Percentiles rank a stretch among this genome's conserved stretches.
phyloP scores from a whole-genome alignment of 2,797 vertebrate genomes.

The Phoxinus dragarum region DNA sequence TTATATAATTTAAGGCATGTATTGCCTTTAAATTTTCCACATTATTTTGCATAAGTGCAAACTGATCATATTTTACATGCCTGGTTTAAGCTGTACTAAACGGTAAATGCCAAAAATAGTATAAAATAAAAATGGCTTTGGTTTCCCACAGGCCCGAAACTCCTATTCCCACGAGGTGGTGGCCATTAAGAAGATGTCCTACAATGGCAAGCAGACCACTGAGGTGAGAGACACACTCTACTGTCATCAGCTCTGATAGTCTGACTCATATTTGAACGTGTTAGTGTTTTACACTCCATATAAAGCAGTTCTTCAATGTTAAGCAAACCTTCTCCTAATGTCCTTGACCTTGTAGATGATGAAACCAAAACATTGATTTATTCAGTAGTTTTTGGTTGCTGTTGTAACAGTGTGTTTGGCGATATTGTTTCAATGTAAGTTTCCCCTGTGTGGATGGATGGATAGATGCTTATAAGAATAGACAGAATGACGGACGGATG shows the following conservation, averaged over 20 bases:
- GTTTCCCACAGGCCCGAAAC: slow-evolving; percentile 87
- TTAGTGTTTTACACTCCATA: not conserved
- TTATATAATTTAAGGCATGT: not conserved
- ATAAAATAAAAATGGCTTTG: not conserved
- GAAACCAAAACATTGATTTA: not conserved
- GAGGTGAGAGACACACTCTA: slow-evolving; percentile 80
- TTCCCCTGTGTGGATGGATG: not conserved
- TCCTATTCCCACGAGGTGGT: slow-evolving; percentile 97
- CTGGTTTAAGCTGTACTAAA: not conserved
- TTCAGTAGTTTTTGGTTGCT: not conserved
- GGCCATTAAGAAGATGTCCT: slow-evolving; percentile 99
- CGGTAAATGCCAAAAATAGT: not conserved
- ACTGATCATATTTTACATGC: not conserved
- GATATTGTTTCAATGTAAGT: not conserved
- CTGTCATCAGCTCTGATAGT: not conserved
- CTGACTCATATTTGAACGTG: not conserved
- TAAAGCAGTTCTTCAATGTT: not conserved
- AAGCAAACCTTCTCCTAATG: not conserved
- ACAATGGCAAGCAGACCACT: slow-evolving; percentile 96
- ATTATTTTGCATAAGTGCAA: not conserved
- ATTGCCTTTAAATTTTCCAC: not conserved
- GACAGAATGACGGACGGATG: too few species aligned
- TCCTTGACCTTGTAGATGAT: not conserved
- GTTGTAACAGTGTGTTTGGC: not conserved
- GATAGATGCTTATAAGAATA: too few species aligned